These are phyloP conservation scores for Globia sparganii DNA, from an alignment of 2,888 invertebrate species.

Conservation along the genomic window DNA sequence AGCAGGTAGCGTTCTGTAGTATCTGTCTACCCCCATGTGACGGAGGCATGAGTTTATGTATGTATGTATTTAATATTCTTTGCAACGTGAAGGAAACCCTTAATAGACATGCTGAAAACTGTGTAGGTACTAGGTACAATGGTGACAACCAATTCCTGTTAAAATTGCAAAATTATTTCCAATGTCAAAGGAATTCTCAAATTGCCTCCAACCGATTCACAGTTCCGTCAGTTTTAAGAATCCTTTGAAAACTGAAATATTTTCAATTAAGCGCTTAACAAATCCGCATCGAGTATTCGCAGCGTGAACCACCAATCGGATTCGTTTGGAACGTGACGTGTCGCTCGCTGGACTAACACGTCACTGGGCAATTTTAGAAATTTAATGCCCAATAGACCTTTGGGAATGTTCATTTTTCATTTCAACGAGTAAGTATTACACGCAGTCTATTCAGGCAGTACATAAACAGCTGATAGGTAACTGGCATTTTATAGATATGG, in stretches of 20 bases:
- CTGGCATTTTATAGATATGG: neutral
- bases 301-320: constrained; percentile 34
- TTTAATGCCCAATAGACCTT: constrained; percentile 18
- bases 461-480: neutral
- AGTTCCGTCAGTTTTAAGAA: constrained; percentile 18
- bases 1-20: neutral
- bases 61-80: neutral
- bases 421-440: neutral
- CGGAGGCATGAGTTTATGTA: neutral
- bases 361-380: constrained; percentile 42
- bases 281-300: constrained; percentile 44
- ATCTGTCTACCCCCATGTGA: neutral
- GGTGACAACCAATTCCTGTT: neutral
- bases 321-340: constrained; percentile 48
- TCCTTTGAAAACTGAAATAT: constrained; percentile 48
- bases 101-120: neutral
- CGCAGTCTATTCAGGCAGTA: neutral
- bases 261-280: constrained; percentile 57
- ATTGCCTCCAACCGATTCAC: constrained; percentile 17
- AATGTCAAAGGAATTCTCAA: constrained; percentile 37
- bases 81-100: neutral
- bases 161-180: constrained; percentile 3
- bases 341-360: constrained; percentile 24
- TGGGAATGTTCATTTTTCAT: constrained; percentile 2
- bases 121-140: neutral